These are phyloP conservation scores for Ciona savignyi DNA, from an alignment of 23 tunicate species.

Conservation along the genomic window DNA sequence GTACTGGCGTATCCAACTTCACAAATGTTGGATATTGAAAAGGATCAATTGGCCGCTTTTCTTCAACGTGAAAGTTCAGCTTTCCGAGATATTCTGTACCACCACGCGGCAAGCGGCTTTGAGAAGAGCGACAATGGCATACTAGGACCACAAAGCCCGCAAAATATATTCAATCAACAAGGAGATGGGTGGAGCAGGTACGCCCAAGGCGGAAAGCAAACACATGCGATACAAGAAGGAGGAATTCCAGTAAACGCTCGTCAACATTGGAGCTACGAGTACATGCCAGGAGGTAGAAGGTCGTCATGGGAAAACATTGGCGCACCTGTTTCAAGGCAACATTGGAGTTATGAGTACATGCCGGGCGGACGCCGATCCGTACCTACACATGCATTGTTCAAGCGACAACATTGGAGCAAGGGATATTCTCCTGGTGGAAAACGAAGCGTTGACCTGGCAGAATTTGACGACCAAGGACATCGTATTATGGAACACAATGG, in stretches of 20 bases:
- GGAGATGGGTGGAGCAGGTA: neutral
- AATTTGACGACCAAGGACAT: conserved; percentile 11
- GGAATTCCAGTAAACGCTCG: neutral
- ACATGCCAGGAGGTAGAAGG: conserved; percentile 8
- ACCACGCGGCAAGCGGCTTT: neutral
- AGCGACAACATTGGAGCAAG: conserved; percentile 36
- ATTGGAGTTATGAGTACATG: conserved; percentile 15
- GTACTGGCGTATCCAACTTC: neutral
- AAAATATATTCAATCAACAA: neutral
- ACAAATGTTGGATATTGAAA: neutral
- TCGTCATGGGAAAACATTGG: neutral
- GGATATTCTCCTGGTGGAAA: conserved; percentile 29
- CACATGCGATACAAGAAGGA: neutral
- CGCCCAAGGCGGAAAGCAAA: neutral
- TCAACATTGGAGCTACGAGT: conserved; percentile 23
- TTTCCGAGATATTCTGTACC: neutral
- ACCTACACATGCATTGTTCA: neutral
- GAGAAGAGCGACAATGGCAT: neutral
- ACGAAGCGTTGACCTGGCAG: conserved; percentile 15
- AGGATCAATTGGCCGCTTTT: neutral
- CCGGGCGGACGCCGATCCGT: conserved; percentile 4
- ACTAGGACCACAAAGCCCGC: neutral
- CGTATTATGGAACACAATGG: conserved; percentile 5
- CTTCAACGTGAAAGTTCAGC: neutral
- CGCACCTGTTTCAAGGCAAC: conserved; percentile 6